phyloP scores from a whole-genome alignment of 2,113 vertebrate species.

The Ondatra zibethicus region DNA sequence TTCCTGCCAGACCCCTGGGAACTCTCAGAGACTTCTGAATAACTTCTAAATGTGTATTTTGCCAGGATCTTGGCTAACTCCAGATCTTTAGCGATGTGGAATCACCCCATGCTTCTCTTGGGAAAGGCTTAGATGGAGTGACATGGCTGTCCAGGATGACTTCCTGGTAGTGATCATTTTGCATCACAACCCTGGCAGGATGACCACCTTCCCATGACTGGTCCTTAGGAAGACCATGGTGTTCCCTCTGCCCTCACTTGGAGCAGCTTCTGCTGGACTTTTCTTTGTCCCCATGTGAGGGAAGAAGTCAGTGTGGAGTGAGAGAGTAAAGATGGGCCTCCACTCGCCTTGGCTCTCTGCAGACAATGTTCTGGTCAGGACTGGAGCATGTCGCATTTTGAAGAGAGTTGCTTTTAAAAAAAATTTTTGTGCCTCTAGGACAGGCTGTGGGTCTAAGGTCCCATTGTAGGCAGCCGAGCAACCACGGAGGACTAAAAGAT shows the following conservation, averaged over 20 bases:
- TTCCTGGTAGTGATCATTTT: neutral
- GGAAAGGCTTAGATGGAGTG: neutral
- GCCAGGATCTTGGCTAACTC: neutral
- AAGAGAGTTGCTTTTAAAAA: neutral
- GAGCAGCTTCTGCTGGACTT: no score
- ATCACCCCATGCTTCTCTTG: neutral
- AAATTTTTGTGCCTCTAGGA: neutral
- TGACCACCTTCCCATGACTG: neutral
- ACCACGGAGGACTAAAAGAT: neutral
- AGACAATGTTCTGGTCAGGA: neutral
- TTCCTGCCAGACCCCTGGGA: neutral
- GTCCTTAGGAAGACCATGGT: neutral
- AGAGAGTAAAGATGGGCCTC: neutral
- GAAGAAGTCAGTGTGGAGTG: neutral
- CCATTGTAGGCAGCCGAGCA: neutral
- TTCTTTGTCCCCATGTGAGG: rapidly evolving
- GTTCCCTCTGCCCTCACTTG: rapidly evolving
- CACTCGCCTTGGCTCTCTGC: rapidly evolving
- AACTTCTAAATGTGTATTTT: neutral
- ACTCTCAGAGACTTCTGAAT: neutral
- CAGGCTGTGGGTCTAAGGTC: neutral
- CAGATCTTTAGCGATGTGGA: neutral
- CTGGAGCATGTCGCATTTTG: rapidly evolving
- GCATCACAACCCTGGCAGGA: neutral
- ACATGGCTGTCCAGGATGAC: neutral